Evolutionary conservation across 2,888 invertebrate genomes (phyloP).

Genomic region (Corythucha ciliata): DNA sequence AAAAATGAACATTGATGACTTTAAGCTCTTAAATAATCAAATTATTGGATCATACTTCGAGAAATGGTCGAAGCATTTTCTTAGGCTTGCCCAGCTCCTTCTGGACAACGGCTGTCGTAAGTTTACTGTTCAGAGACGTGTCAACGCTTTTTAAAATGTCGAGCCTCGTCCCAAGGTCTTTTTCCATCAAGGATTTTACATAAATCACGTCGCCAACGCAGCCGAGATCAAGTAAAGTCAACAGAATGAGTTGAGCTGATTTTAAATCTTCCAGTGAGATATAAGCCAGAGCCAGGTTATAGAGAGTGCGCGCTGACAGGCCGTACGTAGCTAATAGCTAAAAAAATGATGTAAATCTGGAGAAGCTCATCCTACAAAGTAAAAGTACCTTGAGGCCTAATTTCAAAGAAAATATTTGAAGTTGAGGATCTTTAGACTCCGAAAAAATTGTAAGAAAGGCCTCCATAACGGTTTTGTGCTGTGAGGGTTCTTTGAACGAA

Average conservation of each 20-base stretch:
- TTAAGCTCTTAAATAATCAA: too few relatives aligned
- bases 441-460: too few relatives aligned
- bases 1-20: too few relatives aligned
- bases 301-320: slow-evolving; percentile 11
- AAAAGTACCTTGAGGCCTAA: too few relatives aligned
- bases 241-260: slow-evolving; percentile 2
- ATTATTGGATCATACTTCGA: slow-evolving; percentile 19
- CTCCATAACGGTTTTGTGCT: too few relatives aligned
- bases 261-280: slow-evolving; percentile 7
- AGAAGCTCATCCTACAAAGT: too few relatives aligned
- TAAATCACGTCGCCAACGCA: slow-evolving; percentile 15
- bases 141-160: slow-evolving; percentile 16
- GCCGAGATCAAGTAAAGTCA: slow-evolving; percentile 7
- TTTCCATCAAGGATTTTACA: slow-evolving; percentile 2
- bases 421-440: too few relatives aligned
- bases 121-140: neutral
- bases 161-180: slow-evolving; percentile 4
- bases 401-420: too few relatives aligned
- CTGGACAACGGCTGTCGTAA: slow-evolving; percentile 11
- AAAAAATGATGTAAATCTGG: too few relatives aligned
- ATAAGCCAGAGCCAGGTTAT: slow-evolving; percentile 7
- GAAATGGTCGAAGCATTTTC: slow-evolving; percentile 8
- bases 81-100: slow-evolving; percentile 12
- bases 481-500: too few relatives aligned
- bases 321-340: too few relatives aligned